phyloP scores from a whole-genome alignment of 2,113 vertebrate species.

The Hystrix cristata region DNA sequence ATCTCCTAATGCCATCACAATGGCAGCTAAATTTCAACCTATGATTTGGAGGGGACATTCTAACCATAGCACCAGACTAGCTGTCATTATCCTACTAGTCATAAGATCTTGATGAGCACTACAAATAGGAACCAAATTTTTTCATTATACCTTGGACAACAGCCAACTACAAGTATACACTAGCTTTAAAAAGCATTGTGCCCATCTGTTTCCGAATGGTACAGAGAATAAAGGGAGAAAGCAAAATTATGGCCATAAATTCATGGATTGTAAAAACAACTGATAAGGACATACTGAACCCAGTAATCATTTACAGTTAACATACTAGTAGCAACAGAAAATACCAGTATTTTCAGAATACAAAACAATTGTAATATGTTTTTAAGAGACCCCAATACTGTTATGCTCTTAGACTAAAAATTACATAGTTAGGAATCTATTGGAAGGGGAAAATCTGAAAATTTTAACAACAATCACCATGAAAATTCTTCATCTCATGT shows the following conservation, averaged over 20 bases:
- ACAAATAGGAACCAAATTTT: neutral
- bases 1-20: neutral
- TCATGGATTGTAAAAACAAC: neutral
- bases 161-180: slow-evolving; percentile 14
- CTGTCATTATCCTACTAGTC: neutral
- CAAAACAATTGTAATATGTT: slow-evolving; percentile 31
- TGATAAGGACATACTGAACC: neutral
- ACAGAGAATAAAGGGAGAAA: neutral
- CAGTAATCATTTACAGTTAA: neutral
- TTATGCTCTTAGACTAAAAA: neutral
- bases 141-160: slow-evolving; percentile 34
- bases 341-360: neutral
- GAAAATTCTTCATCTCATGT: neutral
- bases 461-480: neutral
- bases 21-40: neutral
- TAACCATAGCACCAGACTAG: neutral
- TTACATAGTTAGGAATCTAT: neutral
- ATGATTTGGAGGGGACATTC: neutral
- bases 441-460: neutral
- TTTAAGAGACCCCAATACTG: neutral
- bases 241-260: slow-evolving; percentile 24
- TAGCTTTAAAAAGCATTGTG: slow-evolving; percentile 48
- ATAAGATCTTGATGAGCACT: neutral
- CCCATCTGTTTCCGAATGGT: neutral
- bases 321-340: neutral